Base-by-base conservation (phyloP, 2,888 invertebrate genomes). In the Eremobia ochroleuca region DNA sequence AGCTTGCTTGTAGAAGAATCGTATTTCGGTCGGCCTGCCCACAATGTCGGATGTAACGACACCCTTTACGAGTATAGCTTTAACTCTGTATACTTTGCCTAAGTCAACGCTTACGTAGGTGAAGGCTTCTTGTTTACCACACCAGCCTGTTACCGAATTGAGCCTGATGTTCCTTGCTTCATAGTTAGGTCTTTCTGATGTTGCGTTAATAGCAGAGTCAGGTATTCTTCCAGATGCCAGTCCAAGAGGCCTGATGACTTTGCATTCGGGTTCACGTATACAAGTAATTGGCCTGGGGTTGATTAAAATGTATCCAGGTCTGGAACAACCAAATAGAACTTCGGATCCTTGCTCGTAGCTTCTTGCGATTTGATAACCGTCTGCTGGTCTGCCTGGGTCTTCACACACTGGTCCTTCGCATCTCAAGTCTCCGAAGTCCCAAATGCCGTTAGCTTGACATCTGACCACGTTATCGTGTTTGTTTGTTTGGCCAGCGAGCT, bases 371-470 rank as follows among this genome's bases (percentile, higher is more conserved):
- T 99, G 99, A 85, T 97, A 97, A 37, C 99, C 99, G 95, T 99
- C 99, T 80, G 98, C 98, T 0, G 99, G 99, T 90, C 99, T 97
- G 1, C 99, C 99, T 0, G 99, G 99, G 94, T 99, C 99, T 93
- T 99, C 98, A 93, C 99, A 99, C 2, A 99, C 99, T 5, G 99
- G 99, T 34, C 99, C 99, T 97, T 99, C 99, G 92, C 99, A 99
- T 73, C 99, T 97, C 70, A 99, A 97, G 92, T 99, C 99, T 46
- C 99, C 99, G 93, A 99, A 99, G 96, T 99, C 99, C 99, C 99
- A 99, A 81, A 98, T 98, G 4, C 99, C 99, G 91, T 99, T 99
- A 1, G 98, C 98, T 96, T 98, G 98, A 94, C 99, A 99, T 82
- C 98, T 97, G 0, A 99, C 99, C 21, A 98, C 98, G 92, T 99